Base-by-base conservation (phyloP, 2,888 invertebrate genomes). In the Polyommatus iphigenia region DNA sequence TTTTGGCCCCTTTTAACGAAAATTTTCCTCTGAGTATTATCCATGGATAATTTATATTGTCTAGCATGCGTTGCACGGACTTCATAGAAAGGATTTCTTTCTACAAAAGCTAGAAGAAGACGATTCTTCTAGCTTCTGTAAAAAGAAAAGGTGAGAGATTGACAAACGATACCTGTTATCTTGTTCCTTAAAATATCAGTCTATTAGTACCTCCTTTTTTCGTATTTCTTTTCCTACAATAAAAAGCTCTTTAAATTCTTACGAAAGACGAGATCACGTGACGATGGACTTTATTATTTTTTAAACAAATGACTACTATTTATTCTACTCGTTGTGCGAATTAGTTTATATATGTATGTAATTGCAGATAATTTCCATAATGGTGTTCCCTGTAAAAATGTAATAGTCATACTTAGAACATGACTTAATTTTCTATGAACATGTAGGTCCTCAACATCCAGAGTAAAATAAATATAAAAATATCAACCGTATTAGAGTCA, bases 381-480 rank as follows among this genome's bases (percentile, higher is more conserved):
- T 67, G 29, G 13, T 32, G 29, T 67, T 67, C 67, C 6, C 67
- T 67, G 67, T 67, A 67, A 67, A 67, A 67, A 32, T 67, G 15
- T 29, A 32, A 67, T 67, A 67, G 18, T 32, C 13, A 32, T 67
- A 67, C 29, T 67, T 29, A 67, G 67, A 32, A 67, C 67, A 32
- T 32, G 67, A 67, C 67, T 32, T 15, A 67, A 67, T 67, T 18
- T 32, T 18, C 6, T 67, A 67, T 67, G 67, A 67, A 32, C 29
- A 32, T 6, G 18, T 29, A 67, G 15, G 29, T 29, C 29, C 15
- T 67, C 29, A 67, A 32, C 29, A 67, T 32, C 29, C 6, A 6
- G 15, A 67, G 4, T 67, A 67, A 32, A 67, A 67, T 67, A 67
- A 29, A 67, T 4, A 67, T 24, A 24, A 67, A 67, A 67, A 32